Base-by-base conservation (phyloP, 2,888 invertebrate genomes). In the Amphipyra berbera region DNA sequence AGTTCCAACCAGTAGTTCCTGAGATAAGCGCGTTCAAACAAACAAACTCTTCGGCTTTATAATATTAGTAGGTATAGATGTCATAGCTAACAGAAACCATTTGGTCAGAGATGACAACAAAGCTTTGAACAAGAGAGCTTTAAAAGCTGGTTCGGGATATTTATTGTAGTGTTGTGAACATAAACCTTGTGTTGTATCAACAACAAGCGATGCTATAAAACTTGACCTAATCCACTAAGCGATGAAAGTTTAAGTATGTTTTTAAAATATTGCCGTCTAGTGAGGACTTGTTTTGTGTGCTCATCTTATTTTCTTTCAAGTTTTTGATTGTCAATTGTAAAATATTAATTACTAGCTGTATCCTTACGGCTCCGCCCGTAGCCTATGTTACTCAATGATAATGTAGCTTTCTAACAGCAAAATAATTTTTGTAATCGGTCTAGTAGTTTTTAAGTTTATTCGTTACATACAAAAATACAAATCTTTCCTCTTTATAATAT, bases 81-180 rank as follows among this genome's bases (percentile, higher is more conserved):
- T 68, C 61, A 75, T 35, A 68, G 41, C 45, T 49, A 47, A n/a
- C 42, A 47, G 50, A 67, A 66, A 68, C 53, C 35, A 74, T 63
- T 68, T 45, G 40, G 21, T 35, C 2, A n/a, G 50, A 62, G 45
- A 64, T 54, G 66, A 66, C 68, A 64, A 66, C 64, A 68, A 68
- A 41, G 55, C 59, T 61, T 48, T 52, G 61, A 63, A 57, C 27
- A 46, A 60, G 37, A 68, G 15, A 63, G 66, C 67, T 75, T 62
- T 64, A 55, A 69, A 70, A 59, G 60, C 45, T 56, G 40, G 44
- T 64, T 65, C 40, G 47, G 46, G 58, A 61, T 79, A 78, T 82
- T 82, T 82, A 78, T 81, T 65, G 55, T 54, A 27, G 49, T 63
- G 76, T 78, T 82, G 74, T 81, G 48, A 52, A 15, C 15, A 42